These are phyloP conservation scores for Taphrorychus bicolor DNA, from an alignment of 2,888 invertebrate genomes.

Conservation along the genomic window DNA sequence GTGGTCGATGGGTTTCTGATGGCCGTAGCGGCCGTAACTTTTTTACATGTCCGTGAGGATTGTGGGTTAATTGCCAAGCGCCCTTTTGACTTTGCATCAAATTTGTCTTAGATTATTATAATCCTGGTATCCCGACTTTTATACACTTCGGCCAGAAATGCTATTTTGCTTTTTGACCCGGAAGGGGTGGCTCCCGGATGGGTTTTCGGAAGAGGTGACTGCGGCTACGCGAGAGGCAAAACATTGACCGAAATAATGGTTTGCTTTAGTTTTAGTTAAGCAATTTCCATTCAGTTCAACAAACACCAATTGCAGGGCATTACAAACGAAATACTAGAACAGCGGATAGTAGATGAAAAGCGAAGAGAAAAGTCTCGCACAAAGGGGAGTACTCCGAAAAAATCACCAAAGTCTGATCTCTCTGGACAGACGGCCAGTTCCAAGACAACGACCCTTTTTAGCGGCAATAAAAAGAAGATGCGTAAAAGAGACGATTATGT, in stretches of 20 bases:
- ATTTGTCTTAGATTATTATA: constrained; percentile 56
- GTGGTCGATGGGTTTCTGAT: constrained; percentile 49
- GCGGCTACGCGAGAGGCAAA: constrained; percentile 54
- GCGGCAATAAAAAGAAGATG: constrained; percentile 4
- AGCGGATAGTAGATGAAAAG: constrained; percentile 26
- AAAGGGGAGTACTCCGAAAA: constrained; percentile 1
- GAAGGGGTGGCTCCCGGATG: constrained; percentile 61
- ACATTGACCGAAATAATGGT: constrained; percentile 54
- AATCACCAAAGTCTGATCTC: constrained; percentile 6
- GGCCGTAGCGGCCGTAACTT: constrained; percentile 42
- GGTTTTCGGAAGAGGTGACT: constrained; percentile 58
- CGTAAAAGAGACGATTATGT: background rate
- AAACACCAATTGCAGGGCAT: constrained; percentile 41
- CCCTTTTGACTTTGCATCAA: background rate
- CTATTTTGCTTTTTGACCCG: constrained; percentile 63
- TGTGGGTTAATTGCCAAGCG: background rate
- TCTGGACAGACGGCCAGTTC: constrained; percentile 18
- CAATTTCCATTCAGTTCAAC: background rate
- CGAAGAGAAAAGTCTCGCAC: constrained; percentile 19
- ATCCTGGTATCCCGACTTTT: constrained; percentile 63
- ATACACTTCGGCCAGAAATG: constrained; percentile 64
- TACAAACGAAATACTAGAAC: constrained; percentile 31
- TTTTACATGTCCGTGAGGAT: constrained; percentile 46
- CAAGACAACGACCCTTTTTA: constrained; percentile 15
- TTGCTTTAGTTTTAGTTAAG: no score